Evolutionary conservation across 2,797 vertebrate genomes (phyloP).

Genomic region (Emydoidea blandingii): DNA sequence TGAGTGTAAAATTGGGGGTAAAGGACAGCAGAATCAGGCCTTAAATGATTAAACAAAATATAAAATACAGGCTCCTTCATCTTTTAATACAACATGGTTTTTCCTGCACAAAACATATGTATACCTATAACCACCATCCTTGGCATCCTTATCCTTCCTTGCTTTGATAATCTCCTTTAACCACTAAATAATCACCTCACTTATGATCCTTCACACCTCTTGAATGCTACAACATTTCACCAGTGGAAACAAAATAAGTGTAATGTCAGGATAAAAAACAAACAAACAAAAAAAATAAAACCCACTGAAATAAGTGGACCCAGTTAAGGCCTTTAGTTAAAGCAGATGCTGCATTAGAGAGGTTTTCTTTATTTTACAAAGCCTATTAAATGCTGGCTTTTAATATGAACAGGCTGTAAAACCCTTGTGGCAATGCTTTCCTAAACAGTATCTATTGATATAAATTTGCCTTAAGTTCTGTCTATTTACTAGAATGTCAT

Average conservation of each 20-base stretch:
- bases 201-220: background rate
- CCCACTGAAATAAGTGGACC: background rate
- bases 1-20: background rate
- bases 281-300: background rate
- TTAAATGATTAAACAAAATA: background rate
- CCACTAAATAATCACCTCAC: background rate
- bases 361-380: background rate
- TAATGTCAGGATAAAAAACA: background rate
- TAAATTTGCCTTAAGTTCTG: background rate
- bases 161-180: background rate
- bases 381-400: slow-evolving; percentile 17
- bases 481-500: background rate
- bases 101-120: background rate
- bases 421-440: slow-evolving; percentile 45
- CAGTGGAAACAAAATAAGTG: fast-evolving
- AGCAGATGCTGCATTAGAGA: background rate
- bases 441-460: slow-evolving; percentile 19
- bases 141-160: background rate
- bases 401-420: background rate
- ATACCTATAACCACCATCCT: fast-evolving
- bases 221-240: background rate
- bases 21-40: fast-evolving
- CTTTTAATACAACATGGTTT: background rate
- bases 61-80: background rate
- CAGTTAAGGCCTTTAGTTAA: slow-evolving; percentile 43